phyloP scores from a whole-genome alignment of 35 echinoderm and acorn worm genomes.

The Apostichopus californicus region DNA sequence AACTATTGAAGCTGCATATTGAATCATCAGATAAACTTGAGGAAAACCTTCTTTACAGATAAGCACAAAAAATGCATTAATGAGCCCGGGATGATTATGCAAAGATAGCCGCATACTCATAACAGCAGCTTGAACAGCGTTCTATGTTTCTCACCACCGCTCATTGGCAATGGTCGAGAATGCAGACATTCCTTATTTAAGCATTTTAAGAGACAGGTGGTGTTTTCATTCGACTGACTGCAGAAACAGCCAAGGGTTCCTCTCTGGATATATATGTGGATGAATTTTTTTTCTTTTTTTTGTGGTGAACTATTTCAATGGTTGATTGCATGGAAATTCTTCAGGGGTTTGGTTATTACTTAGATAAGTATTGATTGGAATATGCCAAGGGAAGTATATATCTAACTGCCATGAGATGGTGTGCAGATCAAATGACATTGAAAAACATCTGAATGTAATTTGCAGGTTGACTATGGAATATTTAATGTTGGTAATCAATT shows the following conservation, averaged over 20 bases:
- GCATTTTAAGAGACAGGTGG: background rate
- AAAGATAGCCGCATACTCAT: too few relatives aligned
- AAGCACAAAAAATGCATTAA: too few relatives aligned
- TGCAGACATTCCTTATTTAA: background rate
- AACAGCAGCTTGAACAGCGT: too few relatives aligned
- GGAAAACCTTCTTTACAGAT: too few relatives aligned
- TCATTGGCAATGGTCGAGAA: background rate
- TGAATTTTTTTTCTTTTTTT: background rate
- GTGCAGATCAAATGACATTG: too few relatives aligned
- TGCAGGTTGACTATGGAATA: too few relatives aligned
- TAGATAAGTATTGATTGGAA: conserved; percentile 9
- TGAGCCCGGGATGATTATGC: too few relatives aligned
- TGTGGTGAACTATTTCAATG: background rate
- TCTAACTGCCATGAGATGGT: too few relatives aligned
- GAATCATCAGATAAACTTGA: too few relatives aligned
- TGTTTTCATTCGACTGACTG: background rate
- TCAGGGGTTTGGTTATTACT: background rate
- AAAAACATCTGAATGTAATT: too few relatives aligned
- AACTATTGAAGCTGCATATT: too few relatives aligned
- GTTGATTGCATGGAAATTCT: background rate
- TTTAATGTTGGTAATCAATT: too few relatives aligned
- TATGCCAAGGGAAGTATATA: background rate
- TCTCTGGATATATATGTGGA: background rate
- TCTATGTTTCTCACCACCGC: background rate
- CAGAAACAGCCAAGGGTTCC: background rate